Evolutionary conservation across 2,888 invertebrate genomes (phyloP), one percentile per base, ranked within the genome.

Genomic region (Latrodectus hesperus): DNA sequence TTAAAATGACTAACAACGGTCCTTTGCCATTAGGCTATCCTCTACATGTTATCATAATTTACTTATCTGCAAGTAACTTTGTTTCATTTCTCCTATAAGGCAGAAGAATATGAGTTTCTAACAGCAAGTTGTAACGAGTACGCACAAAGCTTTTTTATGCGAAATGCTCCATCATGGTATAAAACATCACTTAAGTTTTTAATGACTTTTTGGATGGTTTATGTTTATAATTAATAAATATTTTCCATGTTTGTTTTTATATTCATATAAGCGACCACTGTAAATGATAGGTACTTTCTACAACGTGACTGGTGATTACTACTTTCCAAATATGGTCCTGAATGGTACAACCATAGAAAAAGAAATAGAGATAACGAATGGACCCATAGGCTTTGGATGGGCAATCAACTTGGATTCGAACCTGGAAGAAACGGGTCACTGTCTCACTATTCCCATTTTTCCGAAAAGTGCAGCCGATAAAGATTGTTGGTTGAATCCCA

Each of bases 321-420:
- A 78, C 26, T 88, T 70, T 38, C 88, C 88, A 10, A 84, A 81
- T 68, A 73, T 88, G 68, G 65, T 74, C 17, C 64, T 38, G 9
- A 88, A 88, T 68, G 67, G 68, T 2, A 82, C 77, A 8, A 5
- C 70, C 5, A 52, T 65, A 0, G 82, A 82, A 1, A n/a, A 38
- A 14, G 79, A 79, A 0, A 26, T 88, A 9, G 22, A 71, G 10
- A 22, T 85, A 12, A 80, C 82, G 11, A 80, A 89, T 49, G 90
- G 90, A 6, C 90, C 90, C 16, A 68, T 89, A 10, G 90, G 90
- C 65, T 90, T 90, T 74, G 89, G 86, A 1, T 84, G 86, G 22
- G 90, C 87, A 3, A 55, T 89, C 67, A 49, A 75, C 12, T 26
- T 90, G 60, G 75, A 85, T 8, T n/a, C 67, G 14, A 78, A 87